Base-by-base conservation (phyloP, 2,888 invertebrate genomes). In the Platycheirus rosarum region DNA sequence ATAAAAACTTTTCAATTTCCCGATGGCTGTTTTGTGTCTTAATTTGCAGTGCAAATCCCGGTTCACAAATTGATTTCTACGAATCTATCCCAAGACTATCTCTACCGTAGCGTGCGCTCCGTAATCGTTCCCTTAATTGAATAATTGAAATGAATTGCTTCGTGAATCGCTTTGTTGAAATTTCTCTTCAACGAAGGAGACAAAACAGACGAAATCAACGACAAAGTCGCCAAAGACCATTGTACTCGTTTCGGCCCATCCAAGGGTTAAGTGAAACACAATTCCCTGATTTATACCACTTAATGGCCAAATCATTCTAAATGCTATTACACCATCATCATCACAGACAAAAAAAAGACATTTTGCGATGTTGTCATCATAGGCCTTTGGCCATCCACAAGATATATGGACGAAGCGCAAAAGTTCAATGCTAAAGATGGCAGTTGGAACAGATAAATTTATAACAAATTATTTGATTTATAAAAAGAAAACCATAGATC, bases 121-220 rank as follows among this genome's bases (percentile, higher is more conserved):
- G 40, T 62, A 48, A 57, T 23, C 42, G 37, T 57, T 11, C 62
- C 29, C 2, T 35, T 76, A 63, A 70, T 76, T 76, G 69, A 63
- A 63, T 76, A 76, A 76, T 70, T 76, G 76, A 76, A 76, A 76
- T 63, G 69, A 70, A 76, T 70, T 76, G 76, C 46, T 66, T 66
- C 32, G 29, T 44, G 37, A 40, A 6, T 62, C 29, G 62, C 26
- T 62, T 44, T 62, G 51, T 68, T 69, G 62, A 63, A 49, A 55
- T 70, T 49, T 46, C 63, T 46, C 29, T 63, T 51, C 32, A 48
- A 40, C 46, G 46, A 48, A 35, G n/a, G 18, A 35, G 26, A 51
- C 18, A 11, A 49, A 14, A 53, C n/a, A n/a, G n/a, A 51, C 16
- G 5, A 32, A 7, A 4, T 6, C 29, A 29, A 51, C 0, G n/a